A percentile compares a stretch with the other conserved stretches of the same genome.
These are phyloP conservation scores for Bombyx mori DNA, from an alignment of 1,140 invertebrate genomes.

Conservation along the genomic window DNA sequence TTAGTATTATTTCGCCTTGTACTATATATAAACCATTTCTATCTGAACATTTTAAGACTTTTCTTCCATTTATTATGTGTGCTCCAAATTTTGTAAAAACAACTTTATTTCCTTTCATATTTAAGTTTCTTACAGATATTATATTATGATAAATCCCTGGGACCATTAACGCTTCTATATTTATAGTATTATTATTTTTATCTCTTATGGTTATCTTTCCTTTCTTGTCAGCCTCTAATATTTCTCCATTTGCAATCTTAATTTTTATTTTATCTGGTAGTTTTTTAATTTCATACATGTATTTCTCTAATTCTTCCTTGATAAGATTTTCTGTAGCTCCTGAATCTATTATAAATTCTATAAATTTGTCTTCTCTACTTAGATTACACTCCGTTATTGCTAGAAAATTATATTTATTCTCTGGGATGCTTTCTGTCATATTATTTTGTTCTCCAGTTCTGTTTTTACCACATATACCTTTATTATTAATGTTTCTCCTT, in stretches of 20 bases:
- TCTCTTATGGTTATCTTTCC: neutral
- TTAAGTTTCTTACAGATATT: neutral
- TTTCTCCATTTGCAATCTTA: constrained; percentile 1
- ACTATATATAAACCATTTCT: neutral
- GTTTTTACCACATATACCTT: neutral
- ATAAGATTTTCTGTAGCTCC: neutral
- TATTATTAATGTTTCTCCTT: neutral
- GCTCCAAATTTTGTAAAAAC: neutral
- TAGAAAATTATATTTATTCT: neutral
- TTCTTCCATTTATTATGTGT: neutral
- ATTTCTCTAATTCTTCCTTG: neutral
- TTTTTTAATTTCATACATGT: neutral
- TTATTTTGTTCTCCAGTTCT: neutral
- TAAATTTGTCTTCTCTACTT: neutral
- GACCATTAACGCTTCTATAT: neutral
- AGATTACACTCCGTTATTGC: neutral
- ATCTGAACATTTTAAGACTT: neutral
- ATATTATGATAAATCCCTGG: neutral
- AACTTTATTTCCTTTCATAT: neutral
- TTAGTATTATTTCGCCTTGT: neutral
- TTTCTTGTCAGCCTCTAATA: neutral
- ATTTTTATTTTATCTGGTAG: neutral
- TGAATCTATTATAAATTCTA: constrained; percentile 1
- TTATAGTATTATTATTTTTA: constrained; percentile 1
- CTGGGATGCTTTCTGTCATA: neutral